Conservation (phyloP, 2,113 vertebrate genomes). For the Triplophysa rosa region DNA sequence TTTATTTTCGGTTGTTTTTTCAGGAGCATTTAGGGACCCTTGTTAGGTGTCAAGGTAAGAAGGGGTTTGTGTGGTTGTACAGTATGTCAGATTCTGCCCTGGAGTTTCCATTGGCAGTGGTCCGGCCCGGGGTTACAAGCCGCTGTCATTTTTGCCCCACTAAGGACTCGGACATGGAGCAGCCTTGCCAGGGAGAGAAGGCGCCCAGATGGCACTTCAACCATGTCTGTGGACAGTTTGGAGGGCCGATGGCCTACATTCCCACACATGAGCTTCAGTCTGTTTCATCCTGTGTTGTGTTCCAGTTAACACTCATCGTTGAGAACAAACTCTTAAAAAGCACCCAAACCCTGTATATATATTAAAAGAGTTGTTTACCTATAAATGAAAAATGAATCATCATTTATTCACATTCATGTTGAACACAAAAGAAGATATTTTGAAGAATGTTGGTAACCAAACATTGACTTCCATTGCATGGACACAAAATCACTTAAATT, state of each 20-base stretch:
- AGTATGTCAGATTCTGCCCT: neutral
- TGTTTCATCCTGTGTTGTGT: neutral
- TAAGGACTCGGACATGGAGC: neutral
- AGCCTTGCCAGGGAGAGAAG: slow-evolving; percentile 17
- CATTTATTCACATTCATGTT: too few relatives aligned
- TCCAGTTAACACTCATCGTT: slow-evolving; percentile 6
- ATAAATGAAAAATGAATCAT: neutral
- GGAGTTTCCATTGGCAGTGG: neutral
- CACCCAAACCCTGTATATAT: too few relatives aligned
- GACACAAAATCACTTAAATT: too few relatives aligned
- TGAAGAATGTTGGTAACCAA: too few relatives aligned
- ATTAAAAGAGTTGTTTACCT: neutral
- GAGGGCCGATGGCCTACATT: slow-evolving; percentile 32
- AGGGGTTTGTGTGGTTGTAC: neutral
- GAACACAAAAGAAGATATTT: too few relatives aligned
- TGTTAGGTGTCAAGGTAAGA: neutral
- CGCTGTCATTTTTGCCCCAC: slow-evolving; percentile 13
- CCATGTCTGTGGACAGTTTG: slow-evolving; percentile 15
- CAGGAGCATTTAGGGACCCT: neutral
- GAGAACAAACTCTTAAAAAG: neutral
- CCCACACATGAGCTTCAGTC: neutral
- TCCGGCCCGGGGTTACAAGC: slow-evolving; percentile 8
- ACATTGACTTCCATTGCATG: too few relatives aligned
- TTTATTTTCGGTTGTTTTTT: neutral
- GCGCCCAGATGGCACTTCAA: slow-evolving; percentile 21